Evolutionary conservation across 2,888 invertebrate genomes (phyloP).

Genomic region (Cartodere bifasciata): DNA sequence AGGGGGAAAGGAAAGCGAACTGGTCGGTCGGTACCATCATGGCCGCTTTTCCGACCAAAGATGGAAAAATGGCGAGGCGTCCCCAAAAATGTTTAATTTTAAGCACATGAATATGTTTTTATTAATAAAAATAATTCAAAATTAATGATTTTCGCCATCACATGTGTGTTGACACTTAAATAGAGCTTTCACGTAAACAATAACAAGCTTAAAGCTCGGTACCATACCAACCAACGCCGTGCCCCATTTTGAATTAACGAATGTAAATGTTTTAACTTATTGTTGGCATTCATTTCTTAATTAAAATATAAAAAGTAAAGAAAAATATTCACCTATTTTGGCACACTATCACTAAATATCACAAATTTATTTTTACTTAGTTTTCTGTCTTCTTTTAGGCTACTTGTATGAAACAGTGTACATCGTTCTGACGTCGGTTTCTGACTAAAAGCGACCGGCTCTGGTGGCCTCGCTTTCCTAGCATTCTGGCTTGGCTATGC

Average conservation of each 20-base stretch:
- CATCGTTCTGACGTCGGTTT: conserved; percentile 29
- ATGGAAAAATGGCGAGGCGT: conserved; percentile 33
- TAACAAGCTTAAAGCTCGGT: background rate
- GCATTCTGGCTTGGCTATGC: conserved; percentile 19
- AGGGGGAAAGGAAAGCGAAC: conserved; percentile 30
- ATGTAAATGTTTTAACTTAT: too few species aligned
- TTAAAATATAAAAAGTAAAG: too few species aligned
- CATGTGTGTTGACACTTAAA: background rate
- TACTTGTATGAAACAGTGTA: conserved; percentile 30
- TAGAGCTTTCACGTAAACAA: conserved; percentile 2
- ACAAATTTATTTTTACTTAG: conserved; percentile 34
- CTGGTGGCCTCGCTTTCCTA: conserved; percentile 17
- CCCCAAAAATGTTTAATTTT: conserved; percentile 4
- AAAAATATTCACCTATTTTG: conserved; percentile 37
- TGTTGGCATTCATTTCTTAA: too few species aligned
- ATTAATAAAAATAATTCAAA: too few species aligned
- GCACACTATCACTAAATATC: conserved; percentile 37
- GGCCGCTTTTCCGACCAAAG: conserved; percentile 35
- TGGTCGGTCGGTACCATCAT: conserved; percentile 28
- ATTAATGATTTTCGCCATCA: conserved; percentile 9
- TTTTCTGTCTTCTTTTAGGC: conserved; percentile 28
- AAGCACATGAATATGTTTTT: too few species aligned
- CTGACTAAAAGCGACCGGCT: conserved; percentile 32
- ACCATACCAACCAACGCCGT: too few species aligned
- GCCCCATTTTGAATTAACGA: too few species aligned